phyloP scores from a whole-genome alignment of 2,113 vertebrate species.

The Triplophysa rosa region DNA sequence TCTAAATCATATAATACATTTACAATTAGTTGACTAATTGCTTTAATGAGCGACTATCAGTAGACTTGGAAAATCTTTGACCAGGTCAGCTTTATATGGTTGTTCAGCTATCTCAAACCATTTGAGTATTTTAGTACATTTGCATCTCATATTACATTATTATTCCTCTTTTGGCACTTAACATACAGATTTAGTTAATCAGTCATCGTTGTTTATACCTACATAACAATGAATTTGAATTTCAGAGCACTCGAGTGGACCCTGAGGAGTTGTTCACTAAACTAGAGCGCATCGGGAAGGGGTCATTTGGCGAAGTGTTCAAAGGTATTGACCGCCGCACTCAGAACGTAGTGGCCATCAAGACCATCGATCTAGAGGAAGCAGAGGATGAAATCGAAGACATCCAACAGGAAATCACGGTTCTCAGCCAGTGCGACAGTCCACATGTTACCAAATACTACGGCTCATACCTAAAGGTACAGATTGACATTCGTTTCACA shows the following conservation, averaged over 20 bases:
- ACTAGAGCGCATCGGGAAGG: conserved; percentile 88
- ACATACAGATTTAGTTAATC: too few relatives aligned
- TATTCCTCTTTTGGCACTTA: too few relatives aligned
- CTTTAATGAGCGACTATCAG: too few relatives aligned
- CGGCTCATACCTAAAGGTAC: conserved; percentile 90
- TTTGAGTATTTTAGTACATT: too few relatives aligned
- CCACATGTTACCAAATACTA: conserved; percentile 90
- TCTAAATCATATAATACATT: too few relatives aligned
- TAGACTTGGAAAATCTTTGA: too few relatives aligned
- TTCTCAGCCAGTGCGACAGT: conserved; percentile 88
- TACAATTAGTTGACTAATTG: too few relatives aligned
- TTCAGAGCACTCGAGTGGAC: conserved; percentile 83
- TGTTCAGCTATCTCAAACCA: too few relatives aligned
- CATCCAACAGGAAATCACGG: conserved; percentile 91
- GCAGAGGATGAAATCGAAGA: conserved; percentile 92
- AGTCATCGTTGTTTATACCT: not conserved
- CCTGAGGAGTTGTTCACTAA: conserved; percentile 90
- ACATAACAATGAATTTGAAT: not conserved
- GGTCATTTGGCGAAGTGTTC: conserved; percentile 89
- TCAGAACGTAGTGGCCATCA: conserved; percentile 90
- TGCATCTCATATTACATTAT: too few relatives aligned
- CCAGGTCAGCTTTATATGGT: too few relatives aligned
- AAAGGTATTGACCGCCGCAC: conserved; percentile 89
- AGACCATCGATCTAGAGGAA: conserved; percentile 91
- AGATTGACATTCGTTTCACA: not conserved